Evolutionary conservation across 2,113 vertebrate genomes (phyloP).

Genomic region (Alaudala cheleensis): DNA sequence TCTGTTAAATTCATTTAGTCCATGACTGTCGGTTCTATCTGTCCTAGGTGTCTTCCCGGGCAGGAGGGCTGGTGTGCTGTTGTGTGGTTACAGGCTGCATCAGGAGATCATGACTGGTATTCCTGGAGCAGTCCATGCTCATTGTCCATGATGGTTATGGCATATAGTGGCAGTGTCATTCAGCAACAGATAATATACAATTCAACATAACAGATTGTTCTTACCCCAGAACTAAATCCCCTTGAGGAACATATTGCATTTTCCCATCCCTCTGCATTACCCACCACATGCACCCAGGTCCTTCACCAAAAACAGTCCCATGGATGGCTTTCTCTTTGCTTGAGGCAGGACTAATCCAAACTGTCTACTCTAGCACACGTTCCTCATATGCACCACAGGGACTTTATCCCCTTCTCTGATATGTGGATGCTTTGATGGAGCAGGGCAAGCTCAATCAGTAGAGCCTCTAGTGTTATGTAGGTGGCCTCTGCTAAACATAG

Average conservation of each 20-base stretch:
- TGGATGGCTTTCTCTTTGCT: not conserved
- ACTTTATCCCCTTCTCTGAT: not conserved
- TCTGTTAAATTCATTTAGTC: not conserved
- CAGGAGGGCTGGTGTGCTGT: not conserved
- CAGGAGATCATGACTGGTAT: fast-evolving
- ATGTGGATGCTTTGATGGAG: not conserved
- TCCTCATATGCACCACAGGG: not conserved
- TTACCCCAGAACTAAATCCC: not conserved
- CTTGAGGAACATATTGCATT: not conserved
- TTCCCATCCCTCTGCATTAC: not conserved
- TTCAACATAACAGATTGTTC: not conserved
- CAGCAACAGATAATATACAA: not conserved
- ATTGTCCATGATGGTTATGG: not conserved
- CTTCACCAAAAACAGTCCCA: not conserved
- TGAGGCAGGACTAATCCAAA: not conserved
- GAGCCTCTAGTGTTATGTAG: not conserved
- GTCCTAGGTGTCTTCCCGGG: not conserved
- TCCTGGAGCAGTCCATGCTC: not conserved
- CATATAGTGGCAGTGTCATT: not conserved
- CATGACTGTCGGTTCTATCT: not conserved
- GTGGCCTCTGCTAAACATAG: not conserved
- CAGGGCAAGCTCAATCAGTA: not conserved
- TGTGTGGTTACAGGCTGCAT: not conserved
- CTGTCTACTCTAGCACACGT: not conserved
- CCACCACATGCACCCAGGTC: fast-evolving